Base-by-base conservation (phyloP, 37 sponge, comb jelly and placozoan genomes). In the Eunapius fragilis region DNA sequence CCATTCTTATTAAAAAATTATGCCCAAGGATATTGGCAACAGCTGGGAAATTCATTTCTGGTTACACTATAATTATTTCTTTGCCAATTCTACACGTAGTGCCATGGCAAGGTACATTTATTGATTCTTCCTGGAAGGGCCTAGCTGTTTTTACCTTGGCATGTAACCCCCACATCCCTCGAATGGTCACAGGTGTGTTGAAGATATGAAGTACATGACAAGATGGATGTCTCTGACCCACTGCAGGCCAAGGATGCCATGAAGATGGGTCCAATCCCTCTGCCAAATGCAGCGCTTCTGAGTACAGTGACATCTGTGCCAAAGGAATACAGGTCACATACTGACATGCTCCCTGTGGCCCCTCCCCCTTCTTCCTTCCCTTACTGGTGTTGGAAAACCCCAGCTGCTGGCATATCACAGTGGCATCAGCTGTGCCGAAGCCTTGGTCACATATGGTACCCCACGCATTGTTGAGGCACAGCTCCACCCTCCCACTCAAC, bases 391-490 rank as follows among this genome's bases (percentile, higher is more conserved):
- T 37, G 32, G 71, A 31, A 74, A 74, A 87, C 5, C 67, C 67
- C 12, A 87, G 72, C 25, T 87, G 87, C 34, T 73, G 50, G 37
- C 87, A 87, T 23, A 87, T 72, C 14, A 87, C 80, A 2, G 24
- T 45, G 25, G 87, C 87, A 35, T 80, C 87, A 72, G n/a, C 37
- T 22, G 72, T 71, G 11, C 75, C 75, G 28, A 71, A 87, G 28
- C 58, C 23, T 6, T 34, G 33, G 41, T 80, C 71, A 72, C 80
- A 80, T 0, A 87, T 81, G 47, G 87, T 72, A 3, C 87, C 87
- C 87, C 87, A 87, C 1, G 71, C 81, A 80, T 50, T 74, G 69
- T 87, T 70, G 23, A 80, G 37, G 35, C 87, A 87, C 25, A 87
- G 36, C 30, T 87, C 81, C 14, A 87, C 87, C 22, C 74, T 24